Conservation (phyloP, 2,888 invertebrate genomes). For the Pogonocherus hispidulus region DNA sequence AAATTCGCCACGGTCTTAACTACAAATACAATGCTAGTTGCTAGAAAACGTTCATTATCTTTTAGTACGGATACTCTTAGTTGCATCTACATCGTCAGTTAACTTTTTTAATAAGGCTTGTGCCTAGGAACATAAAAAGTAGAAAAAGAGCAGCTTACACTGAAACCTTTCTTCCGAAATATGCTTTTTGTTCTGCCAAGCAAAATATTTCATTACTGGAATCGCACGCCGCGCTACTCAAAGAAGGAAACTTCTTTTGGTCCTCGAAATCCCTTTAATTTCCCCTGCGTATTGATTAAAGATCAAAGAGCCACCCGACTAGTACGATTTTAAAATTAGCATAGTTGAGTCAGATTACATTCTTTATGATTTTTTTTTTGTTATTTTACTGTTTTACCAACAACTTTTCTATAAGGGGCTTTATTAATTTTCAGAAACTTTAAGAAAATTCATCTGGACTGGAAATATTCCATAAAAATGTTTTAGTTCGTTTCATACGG, state of each 20-base stretch:
- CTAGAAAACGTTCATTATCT: no score
- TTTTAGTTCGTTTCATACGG: no score
- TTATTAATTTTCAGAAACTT: not conserved
- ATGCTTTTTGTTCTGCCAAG: slow-evolving; percentile 7
- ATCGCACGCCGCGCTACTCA: not conserved
- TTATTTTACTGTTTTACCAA: no score
- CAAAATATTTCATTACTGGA: slow-evolving; percentile 11
- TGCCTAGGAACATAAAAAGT: no score
- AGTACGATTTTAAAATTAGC: slow-evolving; percentile 23
- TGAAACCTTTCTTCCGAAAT: not conserved
- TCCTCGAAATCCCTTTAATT: slow-evolving; percentile 19
- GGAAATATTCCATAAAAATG: no score
- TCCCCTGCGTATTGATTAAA: slow-evolving; percentile 18
- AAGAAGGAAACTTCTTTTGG: slow-evolving; percentile 13
- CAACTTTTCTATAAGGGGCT: no score
- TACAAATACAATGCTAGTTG: no score
- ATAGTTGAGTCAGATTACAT: slow-evolving; percentile 16
- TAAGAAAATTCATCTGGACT: no score
- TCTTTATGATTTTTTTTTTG: slow-evolving; percentile 27
- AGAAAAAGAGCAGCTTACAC: not conserved
- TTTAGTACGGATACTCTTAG: no score
- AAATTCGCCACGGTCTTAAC: no score
- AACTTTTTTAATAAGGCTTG: no score
- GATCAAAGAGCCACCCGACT: slow-evolving; percentile 17
- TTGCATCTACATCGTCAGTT: no score